These are phyloP conservation scores for Thryonomys swinderianus DNA, from an alignment of 2,113 vertebrate genomes.

Conservation along the genomic window DNA sequence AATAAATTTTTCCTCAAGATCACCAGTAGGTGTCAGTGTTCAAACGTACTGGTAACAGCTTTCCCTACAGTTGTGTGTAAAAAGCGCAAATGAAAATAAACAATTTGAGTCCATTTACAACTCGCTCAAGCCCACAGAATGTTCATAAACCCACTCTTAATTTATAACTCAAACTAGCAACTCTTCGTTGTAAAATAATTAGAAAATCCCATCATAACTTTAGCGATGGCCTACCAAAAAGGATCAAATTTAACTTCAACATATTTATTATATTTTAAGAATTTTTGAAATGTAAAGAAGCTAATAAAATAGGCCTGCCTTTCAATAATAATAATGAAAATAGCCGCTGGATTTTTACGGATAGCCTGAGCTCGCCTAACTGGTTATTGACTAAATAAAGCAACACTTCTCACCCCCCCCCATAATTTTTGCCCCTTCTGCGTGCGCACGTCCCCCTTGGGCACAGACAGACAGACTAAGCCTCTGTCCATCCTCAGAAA, in stretches of 20 bases:
- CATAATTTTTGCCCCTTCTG: not conserved
- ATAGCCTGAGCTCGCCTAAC: not conserved
- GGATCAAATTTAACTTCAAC: constrained; percentile 5
- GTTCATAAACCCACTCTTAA: not conserved
- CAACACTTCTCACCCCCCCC: not conserved
- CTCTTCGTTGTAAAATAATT: constrained; percentile 33
- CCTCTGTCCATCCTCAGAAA: not conserved
- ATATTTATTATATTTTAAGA: not conserved
- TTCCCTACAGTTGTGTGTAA: not conserved
- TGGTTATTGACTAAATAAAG: not conserved
- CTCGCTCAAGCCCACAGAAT: not conserved
- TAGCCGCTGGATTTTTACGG: not conserved
- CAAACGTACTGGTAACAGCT: not conserved
- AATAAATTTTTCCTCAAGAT: constrained; percentile 18
- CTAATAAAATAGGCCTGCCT: not conserved
- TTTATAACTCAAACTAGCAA: constrained; percentile 35
- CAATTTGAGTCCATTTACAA: not conserved
- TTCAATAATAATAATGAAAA: constrained; percentile 7
- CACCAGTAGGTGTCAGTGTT: constrained; percentile 77
- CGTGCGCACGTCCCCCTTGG: not conserved
- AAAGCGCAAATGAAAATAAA: not conserved
- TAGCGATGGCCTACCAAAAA: not conserved
- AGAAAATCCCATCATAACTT: not conserved
- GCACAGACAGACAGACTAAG: not conserved
- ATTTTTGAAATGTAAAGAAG: not conserved